Evolutionary conservation across 35 echinoderm and acorn worm genomes (phyloP).

Genomic region (Holothuria glaberrima): DNA sequence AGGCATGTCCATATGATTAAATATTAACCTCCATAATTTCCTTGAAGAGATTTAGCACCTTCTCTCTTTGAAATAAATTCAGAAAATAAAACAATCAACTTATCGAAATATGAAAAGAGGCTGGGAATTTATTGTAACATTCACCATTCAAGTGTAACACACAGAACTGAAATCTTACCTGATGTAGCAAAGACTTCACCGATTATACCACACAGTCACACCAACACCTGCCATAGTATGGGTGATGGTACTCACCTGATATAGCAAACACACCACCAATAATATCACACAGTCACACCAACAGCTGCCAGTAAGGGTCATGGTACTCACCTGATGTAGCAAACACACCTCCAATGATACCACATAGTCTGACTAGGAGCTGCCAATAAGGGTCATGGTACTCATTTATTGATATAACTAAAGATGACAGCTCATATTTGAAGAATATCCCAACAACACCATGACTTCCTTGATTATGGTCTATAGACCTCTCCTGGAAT

Average conservation of each 20-base stretch:
- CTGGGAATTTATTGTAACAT: too few relatives aligned
- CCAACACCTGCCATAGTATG: conserved; percentile 85
- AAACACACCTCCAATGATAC: conserved; percentile 94
- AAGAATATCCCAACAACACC: conserved; percentile 89
- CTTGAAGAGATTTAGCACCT: too few relatives aligned
- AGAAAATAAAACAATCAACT: too few relatives aligned
- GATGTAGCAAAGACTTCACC: conserved; percentile 92
- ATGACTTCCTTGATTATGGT: conserved; percentile 85
- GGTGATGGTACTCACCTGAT: conserved; percentile 61
- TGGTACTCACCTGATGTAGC: conserved; percentile 81
- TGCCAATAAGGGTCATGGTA: conserved; percentile 89
- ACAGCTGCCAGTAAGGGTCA: conserved; percentile 75
- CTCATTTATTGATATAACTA: conserved; percentile 85
- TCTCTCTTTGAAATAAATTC: too few relatives aligned
- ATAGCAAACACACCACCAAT: conserved; percentile 92
- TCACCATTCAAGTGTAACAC: too few relatives aligned
- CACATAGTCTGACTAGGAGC: conserved; percentile 86
- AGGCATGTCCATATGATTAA: too few relatives aligned
- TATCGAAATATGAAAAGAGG: too few relatives aligned
- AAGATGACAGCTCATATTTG: conserved; percentile 88
- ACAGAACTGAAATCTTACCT: conserved; percentile 46
- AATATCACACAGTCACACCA: conserved; percentile 89
- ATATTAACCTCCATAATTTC: too few relatives aligned
- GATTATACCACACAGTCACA: conserved; percentile 88
- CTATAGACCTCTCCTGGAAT: conserved; percentile 68